These are phyloP conservation scores for Oenanthe melanoleuca DNA, from an alignment of 2,113 vertebrate species.

Conservation along the genomic window DNA sequence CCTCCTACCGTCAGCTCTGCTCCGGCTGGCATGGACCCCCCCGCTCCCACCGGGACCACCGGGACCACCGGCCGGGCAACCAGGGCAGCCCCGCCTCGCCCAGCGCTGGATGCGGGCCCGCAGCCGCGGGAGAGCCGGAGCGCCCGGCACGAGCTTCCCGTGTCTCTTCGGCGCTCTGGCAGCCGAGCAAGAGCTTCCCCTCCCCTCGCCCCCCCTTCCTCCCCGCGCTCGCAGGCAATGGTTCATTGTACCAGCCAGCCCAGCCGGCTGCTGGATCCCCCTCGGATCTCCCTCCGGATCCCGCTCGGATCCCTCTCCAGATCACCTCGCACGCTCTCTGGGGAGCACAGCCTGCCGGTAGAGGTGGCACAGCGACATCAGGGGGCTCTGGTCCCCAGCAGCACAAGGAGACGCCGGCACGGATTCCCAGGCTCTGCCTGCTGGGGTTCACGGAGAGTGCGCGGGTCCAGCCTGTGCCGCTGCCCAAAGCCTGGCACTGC, in stretches of 20 bases:
- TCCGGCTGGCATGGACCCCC: neutral
- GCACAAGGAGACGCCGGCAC: accelerated
- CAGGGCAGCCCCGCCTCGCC: neutral
- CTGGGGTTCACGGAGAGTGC: accelerated
- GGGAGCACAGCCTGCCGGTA: accelerated
- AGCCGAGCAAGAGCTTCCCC: constrained; percentile 24
- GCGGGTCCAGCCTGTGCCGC: neutral
- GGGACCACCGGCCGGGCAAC: neutral
- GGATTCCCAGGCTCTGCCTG: neutral
- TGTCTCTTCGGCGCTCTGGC: neutral
- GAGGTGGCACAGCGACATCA: accelerated
- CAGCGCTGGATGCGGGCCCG: neutral
- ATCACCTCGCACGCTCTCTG: neutral
- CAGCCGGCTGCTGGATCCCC: neutral
- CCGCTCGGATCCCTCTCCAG: too few species aligned
- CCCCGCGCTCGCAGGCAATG: constrained; percentile 3
- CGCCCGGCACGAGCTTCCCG: neutral
- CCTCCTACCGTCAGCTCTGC: neutral
- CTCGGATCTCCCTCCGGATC: too few species aligned
- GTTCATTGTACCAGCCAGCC: neutral
- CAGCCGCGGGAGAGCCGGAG: neutral
- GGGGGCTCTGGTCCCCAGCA: neutral
- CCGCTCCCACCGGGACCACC: neutral
- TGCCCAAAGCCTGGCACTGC: neutral
- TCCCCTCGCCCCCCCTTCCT: constrained; percentile 38